Base-by-base conservation (phyloP, 2,888 invertebrate species). In the Drosophila setosimentum region DNA sequence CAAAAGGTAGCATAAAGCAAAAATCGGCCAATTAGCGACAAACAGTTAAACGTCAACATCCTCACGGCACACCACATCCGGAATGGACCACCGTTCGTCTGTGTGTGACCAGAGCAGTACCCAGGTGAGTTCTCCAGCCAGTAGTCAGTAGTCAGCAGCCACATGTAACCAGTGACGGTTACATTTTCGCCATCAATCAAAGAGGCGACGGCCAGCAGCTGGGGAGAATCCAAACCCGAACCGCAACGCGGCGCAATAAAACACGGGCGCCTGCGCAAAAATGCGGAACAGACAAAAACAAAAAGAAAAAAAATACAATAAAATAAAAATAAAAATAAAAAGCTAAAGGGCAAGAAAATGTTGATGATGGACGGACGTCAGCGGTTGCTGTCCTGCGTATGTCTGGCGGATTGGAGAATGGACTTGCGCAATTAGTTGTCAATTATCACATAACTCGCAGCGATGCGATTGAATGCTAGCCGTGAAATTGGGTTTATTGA, bases 1-100 rank as follows among this genome's bases (percentile, higher is more conserved):
- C 85, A 87, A 76, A 73, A 76, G 74, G 76, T 58, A 71, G 64
- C 69, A 70, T 67, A 59, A 78, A 70, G 74, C 57, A 78, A 82
- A 89, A 85, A 84, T 76, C 85, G 77, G 55, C 89, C 87, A 87
- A 87, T 87, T 90, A 87, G 89, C 78, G 77, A 71, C 90, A 89
- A 29, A 57, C 87, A 86, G 87, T 90, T 87, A 87, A 87, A 88
- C 83, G 87, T 90, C 90, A 87, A 87, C 87, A 87, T 87, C 87
- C 87, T 87, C 87, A 90, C 89, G 79, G 82, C 89, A 75, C 63
- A 70, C 53, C 67, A 88, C 89, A 90, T 88, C 89, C 90, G 87
- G 90, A 88, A 54, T 67, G 83, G 77, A 85, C 61, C 68, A 64
- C 62, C 54, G 69, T 40, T 48, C 24, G 30, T 11, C 40, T 29